phyloP scores from a whole-genome alignment of 2,113 vertebrate species.

The Proterorhinus semilunaris region DNA sequence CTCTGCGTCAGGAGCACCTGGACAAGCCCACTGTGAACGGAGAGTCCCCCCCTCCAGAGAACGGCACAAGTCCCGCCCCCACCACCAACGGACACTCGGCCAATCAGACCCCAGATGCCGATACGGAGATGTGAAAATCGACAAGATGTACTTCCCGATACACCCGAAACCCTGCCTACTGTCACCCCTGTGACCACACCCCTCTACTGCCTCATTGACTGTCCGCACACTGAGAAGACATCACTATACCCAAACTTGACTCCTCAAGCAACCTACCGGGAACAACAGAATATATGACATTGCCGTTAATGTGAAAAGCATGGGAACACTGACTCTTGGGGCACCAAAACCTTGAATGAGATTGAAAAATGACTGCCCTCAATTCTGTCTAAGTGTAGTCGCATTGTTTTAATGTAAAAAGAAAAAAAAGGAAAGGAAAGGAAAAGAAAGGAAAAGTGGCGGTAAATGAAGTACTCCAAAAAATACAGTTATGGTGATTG shows the following conservation, averaged over 20 bases:
- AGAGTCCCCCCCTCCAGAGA: constrained; percentile 80
- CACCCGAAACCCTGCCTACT: constrained; percentile 19
- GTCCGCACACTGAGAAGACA: constrained; percentile 45
- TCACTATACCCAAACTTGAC: not conserved
- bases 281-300: constrained; percentile 32
- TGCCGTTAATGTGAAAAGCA: constrained; percentile 71
- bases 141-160: constrained; percentile 11
- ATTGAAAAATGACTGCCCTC: constrained; percentile 16
- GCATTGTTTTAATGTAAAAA: constrained; percentile 23
- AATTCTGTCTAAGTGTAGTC: constrained; percentile 20
- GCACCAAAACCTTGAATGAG: constrained; percentile 18
- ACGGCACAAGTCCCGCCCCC: constrained; percentile 76
- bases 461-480: constrained; percentile 8
- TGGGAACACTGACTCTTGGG: constrained; percentile 36
- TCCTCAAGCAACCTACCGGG: constrained; percentile 1
- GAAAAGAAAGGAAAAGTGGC: not conserved
- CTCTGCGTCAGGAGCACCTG: constrained; percentile 72
- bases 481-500: constrained; percentile 16
- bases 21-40: constrained; percentile 83
- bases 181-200: constrained; percentile 24
- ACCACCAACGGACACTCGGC: constrained; percentile 82
- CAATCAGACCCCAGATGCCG: constrained; percentile 75
- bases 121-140: constrained; percentile 83
- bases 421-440: too few species aligned
- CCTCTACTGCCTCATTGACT: constrained; percentile 36